phyloP scores from a whole-genome alignment of 2,888 invertebrate species.

The Caenorhabditis plicata region DNA sequence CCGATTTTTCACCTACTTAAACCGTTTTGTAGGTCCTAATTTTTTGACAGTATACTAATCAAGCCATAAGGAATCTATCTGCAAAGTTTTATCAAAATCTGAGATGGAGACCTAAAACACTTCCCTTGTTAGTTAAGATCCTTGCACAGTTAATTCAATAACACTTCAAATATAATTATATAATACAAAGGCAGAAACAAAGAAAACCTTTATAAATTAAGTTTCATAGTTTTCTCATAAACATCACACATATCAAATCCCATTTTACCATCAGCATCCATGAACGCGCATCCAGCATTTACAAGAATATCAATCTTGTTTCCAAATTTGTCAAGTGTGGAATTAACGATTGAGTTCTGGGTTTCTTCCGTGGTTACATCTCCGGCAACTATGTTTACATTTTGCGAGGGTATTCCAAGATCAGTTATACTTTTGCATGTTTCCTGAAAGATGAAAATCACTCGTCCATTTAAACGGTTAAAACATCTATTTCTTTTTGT shows the following conservation, averaged over 20 bases:
- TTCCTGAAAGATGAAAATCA: too few species aligned
- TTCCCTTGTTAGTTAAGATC: too few species aligned
- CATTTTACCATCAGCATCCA: slow-evolving; percentile 2
- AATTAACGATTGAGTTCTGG: slow-evolving; percentile 6
- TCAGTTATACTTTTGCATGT: slow-evolving; percentile 10
- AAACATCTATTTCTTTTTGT: too few species aligned
- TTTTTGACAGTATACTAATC: too few species aligned
- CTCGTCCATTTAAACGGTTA: too few species aligned
- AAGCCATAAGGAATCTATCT: too few species aligned
- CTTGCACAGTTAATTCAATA: slow-evolving; percentile 12
- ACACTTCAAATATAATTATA: slow-evolving; percentile 34
- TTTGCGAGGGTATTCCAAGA: slow-evolving; percentile 4
- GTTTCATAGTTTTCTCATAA: slow-evolving; percentile 1
- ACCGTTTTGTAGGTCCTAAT: too few species aligned
- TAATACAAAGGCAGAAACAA: too few species aligned
- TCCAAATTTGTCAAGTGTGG: slow-evolving; percentile 14
- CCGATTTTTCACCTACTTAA: too few species aligned
- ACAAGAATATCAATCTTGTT: slow-evolving; percentile 16
- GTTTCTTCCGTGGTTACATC: slow-evolving; percentile 11
- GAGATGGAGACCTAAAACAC: too few species aligned
- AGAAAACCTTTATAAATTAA: slow-evolving; percentile 14
- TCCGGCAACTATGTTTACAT: slow-evolving; percentile 7
- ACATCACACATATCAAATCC: slow-evolving; percentile 7
- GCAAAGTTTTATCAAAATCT: too few species aligned
- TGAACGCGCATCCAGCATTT: slow-evolving; percentile 12